A percentile compares a stretch with the other conserved stretches of the same genome.
Evolutionary conservation across 2,797 vertebrate species (phyloP).

Genomic region (Epinephelus malabaricus): DNA sequence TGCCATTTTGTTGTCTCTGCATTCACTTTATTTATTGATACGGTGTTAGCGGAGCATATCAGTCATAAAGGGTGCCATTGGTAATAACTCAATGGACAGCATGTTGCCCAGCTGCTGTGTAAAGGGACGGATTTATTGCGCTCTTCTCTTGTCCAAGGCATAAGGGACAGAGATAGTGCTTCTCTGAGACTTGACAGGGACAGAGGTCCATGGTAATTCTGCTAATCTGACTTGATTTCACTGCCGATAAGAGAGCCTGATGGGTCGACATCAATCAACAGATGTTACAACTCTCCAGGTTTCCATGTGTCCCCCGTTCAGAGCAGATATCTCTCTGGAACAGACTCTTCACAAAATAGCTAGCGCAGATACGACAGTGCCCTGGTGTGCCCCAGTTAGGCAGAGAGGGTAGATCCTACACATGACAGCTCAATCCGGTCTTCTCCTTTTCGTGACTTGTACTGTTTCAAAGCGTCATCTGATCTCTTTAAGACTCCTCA

Average conservation of each 20-base stretch:
- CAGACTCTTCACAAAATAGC: constrained; percentile 36
- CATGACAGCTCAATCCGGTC: constrained; percentile 64
- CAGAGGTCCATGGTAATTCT: constrained; percentile 59
- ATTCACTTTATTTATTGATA: constrained; percentile 70
- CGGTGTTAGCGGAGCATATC: constrained; percentile 41
- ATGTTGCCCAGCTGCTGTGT: constrained; percentile 48
- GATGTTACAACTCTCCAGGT: constrained; percentile 28
- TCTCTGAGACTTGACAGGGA: constrained; percentile 52
- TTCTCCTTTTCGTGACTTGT: constrained; percentile 19
- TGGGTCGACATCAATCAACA: constrained; percentile 55
- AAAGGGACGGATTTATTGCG: constrained; percentile 58
- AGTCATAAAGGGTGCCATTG: constrained; percentile 62
- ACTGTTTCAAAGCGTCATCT: constrained; percentile 35
- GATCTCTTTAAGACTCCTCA: constrained; percentile 48
- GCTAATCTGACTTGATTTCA: constrained; percentile 65
- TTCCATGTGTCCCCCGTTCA: constrained; percentile 26
- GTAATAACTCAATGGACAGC: constrained; percentile 66
- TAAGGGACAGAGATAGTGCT: constrained; percentile 52
- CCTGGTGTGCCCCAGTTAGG: constrained; percentile 43
- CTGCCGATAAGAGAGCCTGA: constrained; percentile 51
- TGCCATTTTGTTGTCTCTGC: constrained; percentile 46
- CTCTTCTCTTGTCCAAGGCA: constrained; percentile 49
- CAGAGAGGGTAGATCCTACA: constrained; percentile 31
- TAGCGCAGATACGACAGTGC: constrained; percentile 22
- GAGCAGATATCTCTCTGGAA: constrained; percentile 34